Conservation (phyloP, 1,140 invertebrate species). For the Drosophila nigromelanica region DNA sequence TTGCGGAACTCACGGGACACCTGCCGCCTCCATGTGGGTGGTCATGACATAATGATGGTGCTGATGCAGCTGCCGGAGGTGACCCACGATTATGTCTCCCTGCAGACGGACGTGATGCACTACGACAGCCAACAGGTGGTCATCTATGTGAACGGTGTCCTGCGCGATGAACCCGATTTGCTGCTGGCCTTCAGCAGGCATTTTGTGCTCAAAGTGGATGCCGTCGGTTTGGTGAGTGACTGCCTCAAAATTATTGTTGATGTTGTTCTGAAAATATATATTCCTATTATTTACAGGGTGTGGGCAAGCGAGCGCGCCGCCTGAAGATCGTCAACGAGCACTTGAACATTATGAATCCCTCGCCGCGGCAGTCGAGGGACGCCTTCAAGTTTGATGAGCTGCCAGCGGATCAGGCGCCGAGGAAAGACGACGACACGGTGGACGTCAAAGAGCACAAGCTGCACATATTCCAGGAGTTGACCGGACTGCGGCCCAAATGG, state of each 20-base stretch:
- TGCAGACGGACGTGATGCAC: constrained; percentile 70
- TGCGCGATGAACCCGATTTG: constrained; percentile 49
- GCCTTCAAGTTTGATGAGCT: constrained; percentile 59
- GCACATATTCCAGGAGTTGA: constrained; percentile 64
- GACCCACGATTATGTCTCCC: constrained; percentile 60
- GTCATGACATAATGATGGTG: constrained; percentile 52
- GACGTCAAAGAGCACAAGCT: constrained; percentile 62
- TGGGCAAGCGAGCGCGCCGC: constrained; percentile 39
- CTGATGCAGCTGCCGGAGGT: constrained; percentile 63
- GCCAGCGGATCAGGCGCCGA: background rate
- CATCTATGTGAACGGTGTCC: constrained; percentile 51
- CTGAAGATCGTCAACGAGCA: constrained; percentile 67
- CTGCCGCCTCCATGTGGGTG: constrained; percentile 38
- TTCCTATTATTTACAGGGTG: constrained; percentile 27
- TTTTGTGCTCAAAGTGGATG: constrained; percentile 55
- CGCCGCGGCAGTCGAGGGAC: constrained; percentile 36
- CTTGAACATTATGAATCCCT: constrained; percentile 59
- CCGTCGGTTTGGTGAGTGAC: constrained; percentile 29
- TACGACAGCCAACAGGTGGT: constrained; percentile 35
- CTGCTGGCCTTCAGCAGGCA: constrained; percentile 57
- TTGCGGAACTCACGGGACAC: constrained; percentile 36
- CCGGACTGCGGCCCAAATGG: constrained; percentile 65
- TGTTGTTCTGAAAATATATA: too few relatives aligned
- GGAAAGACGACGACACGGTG: constrained; percentile 43
- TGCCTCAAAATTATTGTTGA: background rate